phyloP scores from a whole-genome alignment of 64 coral and sea anemone genomes.

The Trachythela sp. region DNA sequence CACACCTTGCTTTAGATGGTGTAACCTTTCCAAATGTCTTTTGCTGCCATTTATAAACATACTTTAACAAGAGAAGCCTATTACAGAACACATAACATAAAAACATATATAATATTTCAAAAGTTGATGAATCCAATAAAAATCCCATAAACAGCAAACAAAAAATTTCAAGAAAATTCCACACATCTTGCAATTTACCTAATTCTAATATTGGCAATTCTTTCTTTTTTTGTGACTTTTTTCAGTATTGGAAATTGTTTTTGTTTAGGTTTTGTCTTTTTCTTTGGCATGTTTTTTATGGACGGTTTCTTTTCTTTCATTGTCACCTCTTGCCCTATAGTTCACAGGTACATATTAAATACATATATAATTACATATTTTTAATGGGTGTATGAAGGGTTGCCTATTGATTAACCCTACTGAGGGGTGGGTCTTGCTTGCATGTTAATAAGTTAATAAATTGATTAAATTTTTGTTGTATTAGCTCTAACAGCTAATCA shows the following conservation, averaged over 20 bases:
- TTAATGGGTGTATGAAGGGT: neutral
- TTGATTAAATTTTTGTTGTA: too few species aligned
- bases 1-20: conserved; percentile 69
- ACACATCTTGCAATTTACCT: neutral
- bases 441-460: too few species aligned
- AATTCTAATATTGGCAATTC: conserved; percentile 1
- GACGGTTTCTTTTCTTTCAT: neutral
- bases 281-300: neutral
- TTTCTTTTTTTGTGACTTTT: neutral
- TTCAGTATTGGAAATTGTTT: neutral
- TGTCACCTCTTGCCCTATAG: neutral
- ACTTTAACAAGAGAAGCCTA: neutral
- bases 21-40: conserved; percentile 67
- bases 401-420: too few species aligned
- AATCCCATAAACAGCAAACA: too few species aligned
- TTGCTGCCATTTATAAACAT: conserved; percentile 50
- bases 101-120: neutral
- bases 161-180: too few species aligned
- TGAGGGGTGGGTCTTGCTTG: too few species aligned
- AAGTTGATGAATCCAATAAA: neutral
- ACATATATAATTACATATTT: neutral
- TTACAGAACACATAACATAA: neutral
- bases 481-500: too few species aligned
- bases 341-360: neutral
- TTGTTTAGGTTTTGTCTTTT: neutral